A percentile compares a stretch with the other conserved stretches of the same genome.
Evolutionary conservation across 2,797 vertebrate species (phyloP).

Genomic region (Micrastur ruficollis): DNA sequence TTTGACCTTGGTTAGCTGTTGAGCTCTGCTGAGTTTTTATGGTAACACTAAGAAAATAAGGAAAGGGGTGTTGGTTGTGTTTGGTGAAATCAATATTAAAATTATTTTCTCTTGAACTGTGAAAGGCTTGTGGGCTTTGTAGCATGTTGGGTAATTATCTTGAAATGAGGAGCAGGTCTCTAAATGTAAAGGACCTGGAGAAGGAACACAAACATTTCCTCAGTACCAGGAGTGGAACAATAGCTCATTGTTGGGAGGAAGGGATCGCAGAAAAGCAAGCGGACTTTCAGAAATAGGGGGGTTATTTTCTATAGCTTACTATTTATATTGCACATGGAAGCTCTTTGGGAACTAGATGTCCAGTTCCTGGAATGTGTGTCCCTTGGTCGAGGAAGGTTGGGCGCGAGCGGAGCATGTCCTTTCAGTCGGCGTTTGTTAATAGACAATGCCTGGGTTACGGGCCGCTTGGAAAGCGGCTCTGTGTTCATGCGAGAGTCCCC

Average conservation of each 20-base stretch:
- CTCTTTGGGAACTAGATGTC: not conserved
- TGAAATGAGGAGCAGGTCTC: not conserved
- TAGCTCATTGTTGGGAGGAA: constrained; percentile 23
- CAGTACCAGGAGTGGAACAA: constrained; percentile 1
- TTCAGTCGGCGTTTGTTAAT: not conserved
- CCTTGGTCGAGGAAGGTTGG: not conserved
- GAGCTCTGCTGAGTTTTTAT: not conserved
- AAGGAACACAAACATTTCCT: constrained; percentile 30
- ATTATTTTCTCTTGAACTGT: not conserved
- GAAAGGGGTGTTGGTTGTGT: not conserved
- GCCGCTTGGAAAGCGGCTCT: not conserved
- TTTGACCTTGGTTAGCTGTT: not conserved
- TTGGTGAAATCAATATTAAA: not conserved
- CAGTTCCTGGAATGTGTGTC: not conserved
- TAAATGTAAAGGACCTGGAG: not conserved
- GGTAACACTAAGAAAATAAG: not conserved
- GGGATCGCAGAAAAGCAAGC: not conserved
- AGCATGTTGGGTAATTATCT: not conserved
- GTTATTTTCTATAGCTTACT: constrained; percentile 46
- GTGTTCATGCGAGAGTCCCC: not conserved
- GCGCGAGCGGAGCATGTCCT: not conserved
- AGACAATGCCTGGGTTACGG: not conserved
- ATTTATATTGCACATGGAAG: not conserved
- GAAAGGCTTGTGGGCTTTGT: not conserved
- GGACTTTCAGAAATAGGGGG: not conserved